These are phyloP conservation scores for Sminthurinus aureus DNA, from an alignment of 2,888 invertebrate species.

Conservation along the genomic window DNA sequence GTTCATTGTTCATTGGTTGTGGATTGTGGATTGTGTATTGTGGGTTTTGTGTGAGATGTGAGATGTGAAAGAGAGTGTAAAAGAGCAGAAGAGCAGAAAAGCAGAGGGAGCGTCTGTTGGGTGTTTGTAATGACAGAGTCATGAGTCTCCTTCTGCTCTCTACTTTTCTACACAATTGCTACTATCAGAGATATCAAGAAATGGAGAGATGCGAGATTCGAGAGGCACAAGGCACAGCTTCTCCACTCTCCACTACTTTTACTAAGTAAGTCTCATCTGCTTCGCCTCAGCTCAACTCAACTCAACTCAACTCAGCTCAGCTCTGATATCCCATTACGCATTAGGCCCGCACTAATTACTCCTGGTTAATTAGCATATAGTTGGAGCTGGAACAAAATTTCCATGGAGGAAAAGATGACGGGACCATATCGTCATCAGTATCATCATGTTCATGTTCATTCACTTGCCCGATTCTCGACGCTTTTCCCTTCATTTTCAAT, in stretches of 20 bases:
- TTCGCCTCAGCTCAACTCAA: slow-evolving; percentile 24
- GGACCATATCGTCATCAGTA: slow-evolving; percentile 25
- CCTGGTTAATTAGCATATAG: slow-evolving; percentile 60
- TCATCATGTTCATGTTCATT: slow-evolving; percentile 11
- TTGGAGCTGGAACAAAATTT: slow-evolving; percentile 2
- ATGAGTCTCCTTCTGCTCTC: slow-evolving; percentile 16
- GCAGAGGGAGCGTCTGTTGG: not conserved
- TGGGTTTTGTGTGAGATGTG: not conserved
- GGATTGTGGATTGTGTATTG: no score
- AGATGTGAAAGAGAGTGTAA: not conserved
- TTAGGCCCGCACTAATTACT: slow-evolving; percentile 60
- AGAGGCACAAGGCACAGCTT: not conserved
- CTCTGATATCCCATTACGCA: slow-evolving; percentile 61
- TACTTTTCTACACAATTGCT: not conserved
- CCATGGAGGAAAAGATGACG: no score
- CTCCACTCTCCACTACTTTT: no score
- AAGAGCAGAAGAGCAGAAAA: no score
- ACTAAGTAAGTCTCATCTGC: slow-evolving; percentile 55
- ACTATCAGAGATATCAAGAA: not conserved
- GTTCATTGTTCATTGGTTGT: not conserved
- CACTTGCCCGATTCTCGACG: not conserved
- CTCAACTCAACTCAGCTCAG: slow-evolving; percentile 30
- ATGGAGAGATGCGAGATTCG: no score
- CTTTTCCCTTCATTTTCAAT: slow-evolving; percentile 32
- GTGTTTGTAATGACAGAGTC: slow-evolving; percentile 40